Base-by-base conservation (phyloP, 2,888 invertebrate species). In the Panorpa germanica region DNA sequence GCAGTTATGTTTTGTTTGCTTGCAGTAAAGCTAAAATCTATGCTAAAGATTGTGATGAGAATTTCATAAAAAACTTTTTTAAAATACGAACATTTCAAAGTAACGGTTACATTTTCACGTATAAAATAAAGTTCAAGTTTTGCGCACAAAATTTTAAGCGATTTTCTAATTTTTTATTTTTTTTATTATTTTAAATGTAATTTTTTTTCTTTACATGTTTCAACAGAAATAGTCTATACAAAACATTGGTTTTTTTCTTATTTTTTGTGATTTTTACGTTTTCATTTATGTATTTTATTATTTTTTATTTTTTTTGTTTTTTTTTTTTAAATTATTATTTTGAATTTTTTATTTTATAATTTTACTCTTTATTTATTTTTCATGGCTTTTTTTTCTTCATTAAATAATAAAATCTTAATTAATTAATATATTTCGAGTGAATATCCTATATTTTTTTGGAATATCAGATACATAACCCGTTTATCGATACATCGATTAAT, bases 151-250 rank as follows among this genome's bases (percentile, higher is more conserved):
- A n/a, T 21, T 20, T 20, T 28, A 28, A 28, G 28, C 28, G 28
- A 28, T 34, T 33, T 25, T 33, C 29, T 32, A 26, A 27, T 31
- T 35, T 35, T 33, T 27, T 31, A 29, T 30, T 31, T 28, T 29
- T 35, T 35, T n/a, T n/a, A n/a, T n/a, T n/a, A n/a, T n/a, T n/a
- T n/a, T n/a, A n/a, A n/a, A n/a, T n/a, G n/a, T n/a, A n/a, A n/a
- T n/a, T n/a, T n/a, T n/a, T n/a, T n/a, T n/a, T n/a, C n/a, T n/a
- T 27, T 35, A 33, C 33, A 35, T 31, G 29, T 25, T 34, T 31
- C 31, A 35, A 35, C 35, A 35, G 35, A 35, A 35, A 35, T 33
- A 30, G 31, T 33, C 35, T 35, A 35, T 35, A 35, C 35, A 35
- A 35, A 35, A 35, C 35, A 35, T 35, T 33, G 34, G 33, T 26